Conservation (phyloP, 2,113 vertebrate genomes). For the Ageneiosus marmoratus region DNA sequence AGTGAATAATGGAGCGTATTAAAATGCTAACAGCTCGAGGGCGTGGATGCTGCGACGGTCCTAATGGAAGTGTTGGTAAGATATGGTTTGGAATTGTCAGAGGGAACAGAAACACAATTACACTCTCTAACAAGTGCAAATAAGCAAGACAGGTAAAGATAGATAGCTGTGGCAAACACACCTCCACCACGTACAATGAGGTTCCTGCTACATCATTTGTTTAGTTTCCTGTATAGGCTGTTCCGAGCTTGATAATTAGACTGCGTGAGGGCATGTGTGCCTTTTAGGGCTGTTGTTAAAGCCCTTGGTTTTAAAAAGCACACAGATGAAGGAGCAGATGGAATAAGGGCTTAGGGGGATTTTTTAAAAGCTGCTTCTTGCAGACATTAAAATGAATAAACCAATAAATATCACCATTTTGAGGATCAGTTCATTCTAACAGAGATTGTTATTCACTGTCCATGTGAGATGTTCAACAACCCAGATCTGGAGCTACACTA, state of each 20-base stretch:
- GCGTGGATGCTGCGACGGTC: neutral
- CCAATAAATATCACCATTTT: neutral
- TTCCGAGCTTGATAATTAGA: conserved; percentile 4
- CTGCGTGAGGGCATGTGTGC: neutral
- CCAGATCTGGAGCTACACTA: neutral
- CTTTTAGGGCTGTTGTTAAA: neutral
- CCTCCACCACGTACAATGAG: neutral
- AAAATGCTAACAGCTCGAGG: conserved; percentile 23
- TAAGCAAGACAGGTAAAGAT: conserved; percentile 3
- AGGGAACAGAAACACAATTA: conserved; percentile 31
- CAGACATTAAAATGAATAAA: neutral
- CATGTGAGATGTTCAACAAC: neutral
- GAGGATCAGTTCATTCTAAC: neutral
- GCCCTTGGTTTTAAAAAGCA: neutral
- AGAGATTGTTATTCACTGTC: neutral
- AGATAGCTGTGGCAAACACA: neutral
- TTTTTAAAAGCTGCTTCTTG: neutral
- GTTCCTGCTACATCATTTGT: neutral
- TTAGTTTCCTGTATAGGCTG: neutral
- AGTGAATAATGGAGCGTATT: conserved; percentile 25
- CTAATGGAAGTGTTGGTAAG: neutral
- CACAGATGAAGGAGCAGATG: neutral
- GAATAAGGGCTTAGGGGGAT: neutral
- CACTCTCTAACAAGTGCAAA: conserved; percentile 1
- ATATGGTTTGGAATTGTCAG: neutral